Conservation (phyloP, 2,888 invertebrate species). For the Noctuana brunneofusca region DNA sequence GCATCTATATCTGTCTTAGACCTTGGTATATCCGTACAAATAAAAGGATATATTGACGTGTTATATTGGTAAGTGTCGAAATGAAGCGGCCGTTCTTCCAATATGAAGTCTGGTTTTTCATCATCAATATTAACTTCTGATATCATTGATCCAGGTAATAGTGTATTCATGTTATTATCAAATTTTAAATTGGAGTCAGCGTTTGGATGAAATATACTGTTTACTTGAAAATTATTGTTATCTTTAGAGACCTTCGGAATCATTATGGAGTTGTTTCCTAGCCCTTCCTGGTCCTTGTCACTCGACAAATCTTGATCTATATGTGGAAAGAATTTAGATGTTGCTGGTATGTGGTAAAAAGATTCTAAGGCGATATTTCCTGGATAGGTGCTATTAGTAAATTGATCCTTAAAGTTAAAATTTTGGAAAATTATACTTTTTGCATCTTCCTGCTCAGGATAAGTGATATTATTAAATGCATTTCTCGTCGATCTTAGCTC, state of each 20-base stretch:
- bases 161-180: neutral
- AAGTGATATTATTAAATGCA: conserved; percentile 45
- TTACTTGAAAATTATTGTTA: neutral
- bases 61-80: conserved; percentile 49
- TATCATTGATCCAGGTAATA: conserved; percentile 8
- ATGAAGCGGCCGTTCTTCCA: conserved; percentile 51
- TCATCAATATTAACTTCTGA: conserved; percentile 37
- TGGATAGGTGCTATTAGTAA: conserved; percentile 38
- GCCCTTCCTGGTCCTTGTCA: conserved; percentile 46
- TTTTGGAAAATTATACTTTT: conserved; percentile 42
- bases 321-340: conserved; percentile 57
- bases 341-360: conserved; percentile 49
- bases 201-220: conserved; percentile 21
- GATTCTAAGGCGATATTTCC: conserved; percentile 45
- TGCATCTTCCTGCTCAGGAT: conserved; percentile 33
- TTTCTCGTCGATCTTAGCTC: conserved; percentile 54
- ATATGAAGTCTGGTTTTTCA: conserved; percentile 56
- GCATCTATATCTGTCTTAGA: conserved; percentile 58
- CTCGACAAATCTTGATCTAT: conserved; percentile 47
- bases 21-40: conserved; percentile 51
- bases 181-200: neutral
- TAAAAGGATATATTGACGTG: conserved; percentile 43
- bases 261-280: conserved; percentile 23
- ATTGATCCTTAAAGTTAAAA: conserved; percentile 32
- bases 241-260: conserved; percentile 8